Evolutionary conservation across 2,888 invertebrate genomes (phyloP).

Genomic region (Drosophila kanekoi): DNA sequence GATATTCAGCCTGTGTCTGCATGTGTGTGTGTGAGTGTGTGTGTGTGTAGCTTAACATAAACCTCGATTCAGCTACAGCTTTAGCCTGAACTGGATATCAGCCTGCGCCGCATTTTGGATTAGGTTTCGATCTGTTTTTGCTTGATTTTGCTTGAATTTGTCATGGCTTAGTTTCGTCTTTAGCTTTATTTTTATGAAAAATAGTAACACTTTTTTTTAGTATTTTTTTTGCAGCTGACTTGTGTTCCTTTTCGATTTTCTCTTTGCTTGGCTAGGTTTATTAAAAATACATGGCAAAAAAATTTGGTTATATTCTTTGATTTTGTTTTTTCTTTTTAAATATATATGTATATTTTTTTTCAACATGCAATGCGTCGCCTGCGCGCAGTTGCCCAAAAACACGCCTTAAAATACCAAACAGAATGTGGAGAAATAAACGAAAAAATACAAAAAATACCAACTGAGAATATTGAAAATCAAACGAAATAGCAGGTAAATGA

Average conservation of each 20-base stretch:
- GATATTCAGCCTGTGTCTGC: neutral
- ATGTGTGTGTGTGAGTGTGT: neutral
- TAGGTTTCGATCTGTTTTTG: constrained; percentile 4
- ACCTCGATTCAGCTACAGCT: constrained; percentile 11
- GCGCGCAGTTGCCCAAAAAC: constrained; percentile 57
- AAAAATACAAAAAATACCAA: constrained; percentile 2
- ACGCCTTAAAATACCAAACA: constrained; percentile 8
- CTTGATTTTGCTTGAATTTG: constrained; percentile 14
- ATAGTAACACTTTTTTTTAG: constrained; percentile 51
- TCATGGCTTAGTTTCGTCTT: constrained; percentile 6
- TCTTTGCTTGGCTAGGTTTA: constrained; percentile 28
- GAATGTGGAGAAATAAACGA: constrained; percentile 1
- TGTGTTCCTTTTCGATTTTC: constrained; percentile 3
- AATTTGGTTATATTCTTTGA: constrained; percentile 43
- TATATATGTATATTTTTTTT: constrained; percentile 1
- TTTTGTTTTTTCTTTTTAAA: constrained; percentile 10
- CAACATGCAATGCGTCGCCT: constrained; percentile 52
- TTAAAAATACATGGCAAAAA: constrained; percentile 57
- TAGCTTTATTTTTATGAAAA: constrained; percentile 47
- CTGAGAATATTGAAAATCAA: constrained; percentile 11
- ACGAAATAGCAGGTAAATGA: constrained; percentile 30
- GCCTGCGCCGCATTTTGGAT: neutral
- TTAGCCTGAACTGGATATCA: constrained; percentile 4
- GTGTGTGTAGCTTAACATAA: constrained; percentile 16
- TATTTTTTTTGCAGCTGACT: constrained; percentile 12